These are phyloP conservation scores for Maniola jurtina DNA, from an alignment of 1,140 invertebrate species.

Conservation along the genomic window DNA sequence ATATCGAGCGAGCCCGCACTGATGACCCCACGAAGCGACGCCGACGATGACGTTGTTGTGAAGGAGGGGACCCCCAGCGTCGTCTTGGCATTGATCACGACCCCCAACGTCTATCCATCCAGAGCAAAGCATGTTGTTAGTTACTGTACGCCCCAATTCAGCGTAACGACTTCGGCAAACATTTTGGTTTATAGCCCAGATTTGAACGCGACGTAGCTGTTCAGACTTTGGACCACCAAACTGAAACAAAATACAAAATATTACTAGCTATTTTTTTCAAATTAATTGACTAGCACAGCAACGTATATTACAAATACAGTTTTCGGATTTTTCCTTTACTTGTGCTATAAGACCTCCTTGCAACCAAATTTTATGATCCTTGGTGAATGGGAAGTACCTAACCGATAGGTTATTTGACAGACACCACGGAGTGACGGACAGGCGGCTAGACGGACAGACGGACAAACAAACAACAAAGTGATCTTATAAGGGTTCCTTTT, in stretches of 20 bases:
- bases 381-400: too few species aligned
- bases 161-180: conserved; percentile 41
- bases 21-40: conserved; percentile 79
- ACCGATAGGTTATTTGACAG: too few species aligned
- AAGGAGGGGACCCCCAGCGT: conserved; percentile 82
- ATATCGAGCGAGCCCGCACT: conserved; percentile 73
- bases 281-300: too few species aligned
- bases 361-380: too few species aligned
- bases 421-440: too few species aligned
- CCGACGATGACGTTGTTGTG: conserved; percentile 78
- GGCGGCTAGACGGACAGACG: too few species aligned
- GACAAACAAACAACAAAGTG: too few species aligned
- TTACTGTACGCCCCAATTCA: conserved; percentile 28
- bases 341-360: too few species aligned
- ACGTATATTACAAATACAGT: too few species aligned
- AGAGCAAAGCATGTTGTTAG: conserved; percentile 58
- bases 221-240: conserved; percentile 43
- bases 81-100: conserved; percentile 69
- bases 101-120: conserved; percentile 52
- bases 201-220: conserved; percentile 49
- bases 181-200: conserved; percentile 49
- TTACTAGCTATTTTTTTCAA: not conserved
- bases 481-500: too few species aligned
- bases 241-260: conserved; percentile 32
- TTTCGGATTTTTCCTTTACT: too few species aligned